A percentile compares a stretch with the other conserved stretches of the same genome.
phyloP scores from a whole-genome alignment of 2,888 invertebrate species.

The Drymonia ruficornis region DNA sequence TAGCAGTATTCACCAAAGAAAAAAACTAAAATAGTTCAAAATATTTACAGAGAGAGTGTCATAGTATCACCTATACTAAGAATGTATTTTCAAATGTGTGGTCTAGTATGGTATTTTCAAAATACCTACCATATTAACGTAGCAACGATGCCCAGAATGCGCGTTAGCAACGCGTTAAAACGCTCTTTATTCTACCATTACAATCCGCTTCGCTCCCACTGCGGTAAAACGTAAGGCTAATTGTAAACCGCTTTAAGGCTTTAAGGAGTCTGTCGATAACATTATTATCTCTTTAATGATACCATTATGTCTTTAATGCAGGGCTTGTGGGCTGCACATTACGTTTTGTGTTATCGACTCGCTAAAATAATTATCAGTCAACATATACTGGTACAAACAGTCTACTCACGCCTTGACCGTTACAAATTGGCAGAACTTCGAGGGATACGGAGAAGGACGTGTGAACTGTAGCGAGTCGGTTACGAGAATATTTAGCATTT shows the following conservation, averaged over 20 bases:
- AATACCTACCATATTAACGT: background rate
- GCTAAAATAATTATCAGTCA: slow-evolving; percentile 40
- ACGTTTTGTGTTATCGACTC: slow-evolving; percentile 58
- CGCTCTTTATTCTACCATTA: too few relatives aligned
- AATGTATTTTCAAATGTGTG: too few relatives aligned
- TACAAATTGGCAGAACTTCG: background rate
- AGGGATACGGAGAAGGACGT: background rate
- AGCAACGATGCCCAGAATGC: background rate
- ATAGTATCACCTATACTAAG: too few relatives aligned
- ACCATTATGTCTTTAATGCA: slow-evolving; percentile 66
- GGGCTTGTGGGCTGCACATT: slow-evolving; percentile 59
- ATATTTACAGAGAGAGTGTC: too few relatives aligned
- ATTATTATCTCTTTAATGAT: slow-evolving; percentile 58
- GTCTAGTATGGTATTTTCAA: too few relatives aligned
- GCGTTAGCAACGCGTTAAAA: too few relatives aligned
- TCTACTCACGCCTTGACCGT: background rate
- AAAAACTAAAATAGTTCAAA: too few relatives aligned
- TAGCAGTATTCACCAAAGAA: too few relatives aligned
- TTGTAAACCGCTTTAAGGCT: slow-evolving; percentile 73
- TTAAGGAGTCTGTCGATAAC: slow-evolving; percentile 76
- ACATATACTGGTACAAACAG: slow-evolving; percentile 38
- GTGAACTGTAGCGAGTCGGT: background rate
- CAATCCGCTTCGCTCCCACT: slow-evolving; percentile 7
- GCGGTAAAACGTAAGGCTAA: slow-evolving; percentile 55
- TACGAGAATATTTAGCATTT: background rate